These are phyloP conservation scores for Sinodicranocentrus sp. DNA, from an alignment of 2,888 invertebrate species.

Conservation along the genomic window DNA sequence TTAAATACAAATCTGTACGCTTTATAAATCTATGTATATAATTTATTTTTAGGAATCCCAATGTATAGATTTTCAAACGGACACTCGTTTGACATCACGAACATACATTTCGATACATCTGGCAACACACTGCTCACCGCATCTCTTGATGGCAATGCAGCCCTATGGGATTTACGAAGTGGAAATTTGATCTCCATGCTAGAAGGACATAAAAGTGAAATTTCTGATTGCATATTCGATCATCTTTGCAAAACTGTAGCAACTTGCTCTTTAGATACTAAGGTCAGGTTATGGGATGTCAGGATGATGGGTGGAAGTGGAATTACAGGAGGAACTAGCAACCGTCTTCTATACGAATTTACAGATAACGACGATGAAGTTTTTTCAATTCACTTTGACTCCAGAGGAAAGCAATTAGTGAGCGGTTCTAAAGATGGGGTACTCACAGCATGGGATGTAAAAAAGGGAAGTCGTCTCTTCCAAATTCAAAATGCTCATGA, in stretches of 20 bases:
- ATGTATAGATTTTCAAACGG: slow-evolving; percentile 80
- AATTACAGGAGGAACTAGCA: neutral
- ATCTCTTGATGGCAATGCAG: slow-evolving; percentile 47
- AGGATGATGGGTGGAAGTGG: slow-evolving; percentile 78
- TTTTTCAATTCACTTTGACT: slow-evolving; percentile 87
- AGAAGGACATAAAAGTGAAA: slow-evolving; percentile 83
- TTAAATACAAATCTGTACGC: too few relatives aligned
- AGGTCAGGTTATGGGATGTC: slow-evolving; percentile 86
- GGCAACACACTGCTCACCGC: slow-evolving; percentile 48
- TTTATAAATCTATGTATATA: too few relatives aligned
- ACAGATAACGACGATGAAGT: slow-evolving; percentile 79
- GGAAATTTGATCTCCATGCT: slow-evolving; percentile 80
- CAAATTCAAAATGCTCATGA: slow-evolving; percentile 60
- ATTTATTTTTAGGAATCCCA: slow-evolving; percentile 81
- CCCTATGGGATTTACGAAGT: slow-evolving; percentile 70
- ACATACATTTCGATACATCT: slow-evolving; percentile 50
- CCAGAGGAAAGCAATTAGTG: slow-evolving; percentile 85
- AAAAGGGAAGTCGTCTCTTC: slow-evolving; percentile 72
- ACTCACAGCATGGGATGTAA: slow-evolving; percentile 84
- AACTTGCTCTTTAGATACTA: slow-evolving; percentile 85
- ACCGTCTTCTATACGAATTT: slow-evolving; percentile 44
- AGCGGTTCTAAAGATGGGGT: slow-evolving; percentile 88
- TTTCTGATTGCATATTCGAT: slow-evolving; percentile 85
- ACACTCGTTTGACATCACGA: slow-evolving; percentile 39
- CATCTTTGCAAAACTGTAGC: slow-evolving; percentile 84